Percentiles rank a stretch among this genome's conserved stretches.
Conservation (phyloP, 2,113 vertebrate genomes). For the Prionailurus viverrinus region DNA sequence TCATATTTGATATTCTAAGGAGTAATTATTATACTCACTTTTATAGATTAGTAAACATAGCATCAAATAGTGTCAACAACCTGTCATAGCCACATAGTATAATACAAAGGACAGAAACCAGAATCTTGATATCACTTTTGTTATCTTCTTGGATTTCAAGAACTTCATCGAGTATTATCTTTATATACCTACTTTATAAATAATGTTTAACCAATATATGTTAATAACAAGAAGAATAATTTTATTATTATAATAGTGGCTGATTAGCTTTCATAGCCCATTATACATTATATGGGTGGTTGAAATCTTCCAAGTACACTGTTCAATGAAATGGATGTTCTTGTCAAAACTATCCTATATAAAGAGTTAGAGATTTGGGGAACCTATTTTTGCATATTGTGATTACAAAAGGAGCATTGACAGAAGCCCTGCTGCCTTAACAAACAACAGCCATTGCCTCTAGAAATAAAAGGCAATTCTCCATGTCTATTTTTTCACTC, state of each 20-base stretch:
- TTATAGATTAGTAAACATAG: slow-evolving; percentile 5
- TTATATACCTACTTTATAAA: neutral
- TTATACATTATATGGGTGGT: neutral
- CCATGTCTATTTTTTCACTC: neutral
- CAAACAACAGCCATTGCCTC: neutral
- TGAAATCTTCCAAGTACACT: neutral
- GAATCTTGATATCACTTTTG: neutral
- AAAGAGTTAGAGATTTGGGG: neutral
- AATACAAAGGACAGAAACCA: neutral
- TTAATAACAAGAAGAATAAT: neutral
- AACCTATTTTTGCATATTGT: neutral
- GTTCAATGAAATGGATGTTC: neutral
- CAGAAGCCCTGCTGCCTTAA: neutral
- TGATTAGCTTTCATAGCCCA: neutral
- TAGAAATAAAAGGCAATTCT: slow-evolving; percentile 12
- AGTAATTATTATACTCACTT: neutral
- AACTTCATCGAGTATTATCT: neutral
- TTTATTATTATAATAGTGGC: neutral
- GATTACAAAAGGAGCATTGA: neutral
- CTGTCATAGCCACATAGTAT: neutral
- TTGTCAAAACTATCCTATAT: neutral
- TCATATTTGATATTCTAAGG: neutral
- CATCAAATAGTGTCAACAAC: neutral
- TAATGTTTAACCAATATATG: neutral
- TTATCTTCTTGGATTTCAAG: neutral